These are phyloP conservation scores for Zoanthus sociatus DNA, from an alignment of 92 coral and sea anemone species.

Conservation along the genomic window DNA sequence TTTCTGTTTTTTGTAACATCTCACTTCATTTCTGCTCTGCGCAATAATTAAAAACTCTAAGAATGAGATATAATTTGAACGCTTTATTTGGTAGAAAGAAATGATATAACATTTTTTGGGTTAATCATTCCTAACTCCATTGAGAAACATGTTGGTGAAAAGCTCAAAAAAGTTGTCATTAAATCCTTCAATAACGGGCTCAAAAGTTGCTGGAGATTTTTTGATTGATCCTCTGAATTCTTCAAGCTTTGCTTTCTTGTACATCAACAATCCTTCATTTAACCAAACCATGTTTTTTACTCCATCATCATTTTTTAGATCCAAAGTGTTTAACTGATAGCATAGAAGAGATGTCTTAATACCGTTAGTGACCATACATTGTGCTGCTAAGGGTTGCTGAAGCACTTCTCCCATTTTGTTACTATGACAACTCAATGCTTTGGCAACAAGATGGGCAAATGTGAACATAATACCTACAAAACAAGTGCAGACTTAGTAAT, in stretches of 20 bases:
- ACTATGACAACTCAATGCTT: constrained; percentile 69
- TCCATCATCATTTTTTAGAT: constrained; percentile 75
- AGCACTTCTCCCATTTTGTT: constrained; percentile 75
- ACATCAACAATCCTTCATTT: constrained; percentile 81
- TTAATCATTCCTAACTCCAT: constrained; percentile 47
- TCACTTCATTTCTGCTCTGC: too few relatives aligned
- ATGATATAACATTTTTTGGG: neutral
- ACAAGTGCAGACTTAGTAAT: neutral
- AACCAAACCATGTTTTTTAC: constrained; percentile 92
- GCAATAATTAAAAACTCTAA: too few relatives aligned
- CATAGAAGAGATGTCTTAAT: constrained; percentile 75
- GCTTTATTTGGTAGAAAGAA: neutral
- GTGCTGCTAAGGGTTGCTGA: constrained; percentile 79
- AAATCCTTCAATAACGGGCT: constrained; percentile 74
- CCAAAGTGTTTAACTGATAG: constrained; percentile 92
- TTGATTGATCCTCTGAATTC: constrained; percentile 53
- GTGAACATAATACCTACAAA: constrained; percentile 86
- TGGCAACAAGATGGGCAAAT: constrained; percentile 91
- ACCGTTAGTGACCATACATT: constrained; percentile 81
- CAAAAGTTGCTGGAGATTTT: constrained; percentile 55
- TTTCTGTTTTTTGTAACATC: too few relatives aligned
- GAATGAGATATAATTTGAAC: too few relatives aligned
- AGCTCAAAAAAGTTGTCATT: constrained; percentile 73
- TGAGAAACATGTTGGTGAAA: constrained; percentile 65
- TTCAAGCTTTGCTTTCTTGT: constrained; percentile 59